Evolutionary conservation across 2,888 invertebrate species (phyloP).

Genomic region (Blastobasis adustella): DNA sequence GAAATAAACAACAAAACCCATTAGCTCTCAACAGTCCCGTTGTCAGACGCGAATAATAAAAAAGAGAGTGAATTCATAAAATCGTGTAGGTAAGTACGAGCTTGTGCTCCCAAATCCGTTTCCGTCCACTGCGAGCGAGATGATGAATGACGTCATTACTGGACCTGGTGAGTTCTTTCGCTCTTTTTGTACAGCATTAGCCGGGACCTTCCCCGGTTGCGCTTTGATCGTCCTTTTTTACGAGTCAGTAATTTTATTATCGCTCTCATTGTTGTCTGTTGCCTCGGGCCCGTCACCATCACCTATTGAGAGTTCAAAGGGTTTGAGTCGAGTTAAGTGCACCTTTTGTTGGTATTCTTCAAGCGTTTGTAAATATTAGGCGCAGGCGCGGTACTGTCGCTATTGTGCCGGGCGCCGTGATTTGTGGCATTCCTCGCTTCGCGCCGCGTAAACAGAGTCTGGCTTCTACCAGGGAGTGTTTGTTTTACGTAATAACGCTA

Average conservation of each 20-base stretch:
- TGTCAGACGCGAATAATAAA: no score
- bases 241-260: slow-evolving; percentile 45
- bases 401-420: neutral
- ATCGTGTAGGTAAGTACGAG: no score
- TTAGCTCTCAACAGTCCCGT: no score
- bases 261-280: slow-evolving; percentile 26
- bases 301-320: slow-evolving; percentile 32
- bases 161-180: slow-evolving; percentile 26
- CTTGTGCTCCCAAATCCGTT: neutral
- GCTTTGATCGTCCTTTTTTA: slow-evolving; percentile 41
- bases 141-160: slow-evolving; percentile 43
- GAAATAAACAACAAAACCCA: no score
- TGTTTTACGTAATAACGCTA: no score
- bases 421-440: neutral
- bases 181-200: slow-evolving; percentile 37
- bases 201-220: slow-evolving; percentile 32
- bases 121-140: slow-evolving; percentile 17
- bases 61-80: no score
- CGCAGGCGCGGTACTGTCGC: no score
- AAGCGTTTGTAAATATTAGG: slow-evolving; percentile 1
- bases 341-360: neutral
- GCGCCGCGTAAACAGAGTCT: no score
- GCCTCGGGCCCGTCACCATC: slow-evolving; percentile 28
- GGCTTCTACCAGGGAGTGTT: no score
- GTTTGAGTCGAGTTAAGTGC: slow-evolving; percentile 5